Conservation (phyloP, 2,888 invertebrate species). For the Diadegma fenestrale region DNA sequence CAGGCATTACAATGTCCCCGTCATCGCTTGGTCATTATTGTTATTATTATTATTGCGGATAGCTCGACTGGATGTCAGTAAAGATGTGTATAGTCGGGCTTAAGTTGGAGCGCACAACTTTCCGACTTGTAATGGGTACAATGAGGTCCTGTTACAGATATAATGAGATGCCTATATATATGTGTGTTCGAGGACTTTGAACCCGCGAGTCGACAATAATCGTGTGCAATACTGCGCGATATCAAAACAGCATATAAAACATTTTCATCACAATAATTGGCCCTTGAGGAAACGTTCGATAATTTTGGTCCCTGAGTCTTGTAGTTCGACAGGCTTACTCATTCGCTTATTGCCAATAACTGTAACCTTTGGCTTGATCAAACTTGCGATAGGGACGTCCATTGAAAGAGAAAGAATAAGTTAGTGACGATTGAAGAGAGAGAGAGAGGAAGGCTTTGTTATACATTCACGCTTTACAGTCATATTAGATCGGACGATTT, state of each 20-base stretch:
- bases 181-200: conserved; percentile 35
- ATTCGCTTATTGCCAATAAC: conserved; percentile 38
- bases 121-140: conserved; percentile 27
- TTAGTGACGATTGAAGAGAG: conserved; percentile 15
- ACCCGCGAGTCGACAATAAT: conserved; percentile 18
- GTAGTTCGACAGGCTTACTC: neutral
- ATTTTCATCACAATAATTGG: conserved; percentile 40
- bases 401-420: conserved; percentile 21
- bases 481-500: conserved; percentile 36
- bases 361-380: conserved; percentile 4
- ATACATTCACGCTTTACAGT: conserved; percentile 31
- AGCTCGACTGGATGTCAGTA: conserved; percentile 10
- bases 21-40: neutral
- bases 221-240: conserved; percentile 9
- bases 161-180: conserved; percentile 43
- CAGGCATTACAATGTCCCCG: conserved; percentile 11
- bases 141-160: conserved; percentile 38
- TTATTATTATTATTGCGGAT: neutral
- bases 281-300: conserved; percentile 25
- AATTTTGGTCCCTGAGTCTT: conserved; percentile 16
- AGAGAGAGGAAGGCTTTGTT: conserved; percentile 28
- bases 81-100: conserved; percentile 24
- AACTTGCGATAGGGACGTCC: conserved; percentile 37
- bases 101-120: conserved; percentile 35
- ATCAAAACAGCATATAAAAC: conserved; percentile 11